Evolutionary conservation across 2,797 vertebrate genomes (phyloP), one percentile per base, ranked within the genome.

Genomic region (Mormyrus hasselquistii): DNA sequence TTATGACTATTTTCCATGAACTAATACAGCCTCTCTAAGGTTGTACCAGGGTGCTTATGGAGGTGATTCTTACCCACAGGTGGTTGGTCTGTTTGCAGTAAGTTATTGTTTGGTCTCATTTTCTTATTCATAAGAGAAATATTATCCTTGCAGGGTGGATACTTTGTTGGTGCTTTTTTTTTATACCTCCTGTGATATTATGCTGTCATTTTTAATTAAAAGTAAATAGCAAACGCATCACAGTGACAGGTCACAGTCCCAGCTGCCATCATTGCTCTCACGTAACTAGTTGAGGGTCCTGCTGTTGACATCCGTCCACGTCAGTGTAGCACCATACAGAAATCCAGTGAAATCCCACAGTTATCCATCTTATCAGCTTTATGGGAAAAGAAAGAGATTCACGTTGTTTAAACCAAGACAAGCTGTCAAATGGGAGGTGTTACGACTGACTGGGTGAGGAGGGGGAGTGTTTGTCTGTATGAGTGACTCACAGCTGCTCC

Each of bases 131-230:
- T 69, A 34, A 69, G 10, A 69, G 62, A 69, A 69, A 69, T 4
- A 69, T 12, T 0, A 69, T 10, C 62, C 10, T 69, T 69, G 25
- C 25, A 12, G 16, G 53, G n/a, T 59, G 52, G 19, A 59, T 57
- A 82, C 29, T 57, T 83, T 83, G 6, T 14, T n/a, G 22, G 52
- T 82, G 50, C 38, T 88, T 59, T 59, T 55, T 47, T 7, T 87
- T 2, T 38, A 41, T 19, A 44, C 38, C 52, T 53, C 55, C 53
- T 88, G 50, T 83, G 76, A 84, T 22, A 49, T 29, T 84, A 38
- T 59, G 12, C 10, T n/a, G 19, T 83, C 84, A 52, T 59, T 83
- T 14, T 22, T 52, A 79, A 88, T 88, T 88, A 88, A 57, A 57
- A 83, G 53, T 25, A 49, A 73, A n/a, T 22, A 25, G 53, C 29